These are phyloP conservation scores for Spialia ferax DNA, from an alignment of 2,888 invertebrate genomes.

Conservation along the genomic window DNA sequence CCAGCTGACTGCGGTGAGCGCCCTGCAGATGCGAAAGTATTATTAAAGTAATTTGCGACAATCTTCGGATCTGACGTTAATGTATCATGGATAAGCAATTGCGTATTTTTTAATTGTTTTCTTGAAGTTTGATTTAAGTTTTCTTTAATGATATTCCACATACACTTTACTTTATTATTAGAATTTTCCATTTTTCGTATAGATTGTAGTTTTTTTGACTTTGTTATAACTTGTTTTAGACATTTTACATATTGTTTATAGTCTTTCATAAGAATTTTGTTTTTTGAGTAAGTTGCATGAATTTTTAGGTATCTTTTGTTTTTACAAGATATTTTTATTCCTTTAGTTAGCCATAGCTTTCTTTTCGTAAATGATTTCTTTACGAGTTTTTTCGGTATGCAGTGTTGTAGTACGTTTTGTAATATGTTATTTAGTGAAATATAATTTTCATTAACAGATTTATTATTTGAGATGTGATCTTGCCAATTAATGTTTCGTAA, in stretches of 20 bases:
- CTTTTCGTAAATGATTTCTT: no score
- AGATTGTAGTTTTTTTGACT: slow-evolving; percentile 1
- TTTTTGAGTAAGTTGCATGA: neutral
- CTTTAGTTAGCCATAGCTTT: no score
- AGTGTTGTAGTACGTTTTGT: no score
- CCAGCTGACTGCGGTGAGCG: neutral
- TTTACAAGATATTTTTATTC: neutral
- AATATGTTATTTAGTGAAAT: no score
- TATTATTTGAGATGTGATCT: no score
- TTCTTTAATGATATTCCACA: slow-evolving; percentile 4
- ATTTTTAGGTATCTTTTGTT: neutral
- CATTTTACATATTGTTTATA: neutral
- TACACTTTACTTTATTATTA: neutral
- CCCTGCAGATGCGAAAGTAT: neutral
- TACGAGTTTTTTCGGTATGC: no score
- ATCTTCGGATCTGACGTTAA: slow-evolving; percentile 1
- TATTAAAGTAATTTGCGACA: neutral
- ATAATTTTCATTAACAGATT: no score
- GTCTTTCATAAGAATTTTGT: neutral
- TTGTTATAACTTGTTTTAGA: neutral
- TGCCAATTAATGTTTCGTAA: no score
- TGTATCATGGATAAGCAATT: neutral
- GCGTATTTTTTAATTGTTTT: slow-evolving; percentile 1
- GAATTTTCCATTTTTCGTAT: slow-evolving; percentile 7
- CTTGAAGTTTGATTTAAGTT: neutral